Base-by-base conservation (phyloP, 2,888 invertebrate genomes). In the Andrena bicolor region DNA sequence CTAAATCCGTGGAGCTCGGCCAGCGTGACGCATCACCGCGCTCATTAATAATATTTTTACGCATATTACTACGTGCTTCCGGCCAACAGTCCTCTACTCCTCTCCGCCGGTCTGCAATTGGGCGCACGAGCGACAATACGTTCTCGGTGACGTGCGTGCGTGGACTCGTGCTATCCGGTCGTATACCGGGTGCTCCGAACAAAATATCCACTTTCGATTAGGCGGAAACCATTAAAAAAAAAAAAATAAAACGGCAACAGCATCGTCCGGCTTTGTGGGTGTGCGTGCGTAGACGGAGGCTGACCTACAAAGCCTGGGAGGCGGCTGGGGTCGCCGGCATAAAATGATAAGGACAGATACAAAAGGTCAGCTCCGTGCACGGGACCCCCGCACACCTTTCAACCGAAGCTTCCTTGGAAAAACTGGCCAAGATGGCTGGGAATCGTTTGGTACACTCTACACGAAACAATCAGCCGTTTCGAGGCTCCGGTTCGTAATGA, bases 91-190 rank as follows among this genome's bases (percentile, higher is more conserved):
- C 61, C 79, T 26, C 65, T 65, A 35, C 23, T 49, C 63, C 79
- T 65, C 83, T 83, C 76, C 13, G 61, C 28, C 82, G 56, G 83
- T 58, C 88, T 82, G 79, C 83, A 80, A 84, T 84, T 82, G 80
- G 88, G 87, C 88, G 87, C 84, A 82, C 87, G 88, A 88, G 82
- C 86, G 80, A 80, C 84, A 74, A 84, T 85, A 80, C 86, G 76
- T 82, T 81, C 85, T 53, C 86, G 75, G 63, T 53, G 68, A 80
- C 76, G 78, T 69, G 75, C 75, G 79, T 83, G 78, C 86, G 71
- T 65, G 86, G 82, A 77, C 85, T 74, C 76, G 80, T 78, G 83
- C 88, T 81, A 82, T 80, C 77, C 83, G 80, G 76, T 72, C 76
- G 68, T 83, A 56, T 76, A 76, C 71, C 87, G 87, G 80, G 75